Percentiles rank a stretch among this genome's conserved stretches.
Evolutionary conservation across 2,888 invertebrate genomes (phyloP).

Genomic region (Scotopteryx bipunctaria): DNA sequence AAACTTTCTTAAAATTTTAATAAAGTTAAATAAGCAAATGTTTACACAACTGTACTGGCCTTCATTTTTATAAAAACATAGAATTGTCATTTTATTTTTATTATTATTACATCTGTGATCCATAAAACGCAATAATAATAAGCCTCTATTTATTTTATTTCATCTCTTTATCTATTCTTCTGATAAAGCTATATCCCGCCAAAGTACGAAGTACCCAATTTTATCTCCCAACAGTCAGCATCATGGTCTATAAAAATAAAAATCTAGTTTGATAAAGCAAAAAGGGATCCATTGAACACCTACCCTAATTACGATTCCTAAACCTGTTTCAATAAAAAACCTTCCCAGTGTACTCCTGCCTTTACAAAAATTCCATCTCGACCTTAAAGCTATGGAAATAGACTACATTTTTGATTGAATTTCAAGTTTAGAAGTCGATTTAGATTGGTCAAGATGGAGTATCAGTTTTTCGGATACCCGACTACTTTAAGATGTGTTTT

Average conservation of each 20-base stretch:
- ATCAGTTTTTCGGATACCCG: conserved; percentile 56
- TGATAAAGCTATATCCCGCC: conserved; percentile 18
- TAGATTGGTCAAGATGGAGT: conserved; percentile 10
- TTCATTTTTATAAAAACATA: no score
- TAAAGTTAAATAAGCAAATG: no score
- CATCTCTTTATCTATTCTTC: conserved; percentile 15
- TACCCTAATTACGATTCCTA: conserved; percentile 72
- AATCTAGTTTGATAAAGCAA: conserved; percentile 52
- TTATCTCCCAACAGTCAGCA: conserved; percentile 6
- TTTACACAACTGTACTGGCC: no score
- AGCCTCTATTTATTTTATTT: conserved; percentile 16
- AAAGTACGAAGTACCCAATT: conserved; percentile 1
- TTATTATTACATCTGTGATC: not conserved
- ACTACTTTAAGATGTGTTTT: conserved; percentile 72
- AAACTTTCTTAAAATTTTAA: no score
- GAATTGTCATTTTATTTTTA: not conserved
- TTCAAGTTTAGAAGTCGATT: not conserved
- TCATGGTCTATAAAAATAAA: conserved; percentile 40
- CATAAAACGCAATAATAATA: conserved; percentile 1
- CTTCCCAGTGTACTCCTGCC: conserved; percentile 16
- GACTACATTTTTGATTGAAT: no score
- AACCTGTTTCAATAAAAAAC: conserved; percentile 59
- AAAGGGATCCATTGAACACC: conserved; percentile 66
- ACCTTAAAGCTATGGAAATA: conserved; percentile 25
- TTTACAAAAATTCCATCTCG: not conserved